Evolutionary conservation across 2,888 invertebrate species (phyloP), one percentile per base, ranked within the genome.

Genomic region (Cheilosia impressa): DNA sequence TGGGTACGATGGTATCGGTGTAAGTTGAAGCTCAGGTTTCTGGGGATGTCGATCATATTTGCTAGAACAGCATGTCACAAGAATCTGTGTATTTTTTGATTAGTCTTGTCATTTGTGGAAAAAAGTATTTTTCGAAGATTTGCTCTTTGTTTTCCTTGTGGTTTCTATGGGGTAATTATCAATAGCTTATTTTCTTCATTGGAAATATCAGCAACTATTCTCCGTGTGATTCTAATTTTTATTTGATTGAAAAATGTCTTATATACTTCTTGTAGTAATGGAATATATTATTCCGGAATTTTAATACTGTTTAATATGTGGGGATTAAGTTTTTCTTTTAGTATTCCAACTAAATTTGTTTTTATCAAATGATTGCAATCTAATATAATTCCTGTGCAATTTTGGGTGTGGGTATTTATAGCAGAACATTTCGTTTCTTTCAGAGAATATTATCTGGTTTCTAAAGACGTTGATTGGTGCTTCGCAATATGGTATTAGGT

Each of bases 271-370:
- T 82, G 76, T 9, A 79, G 66, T 22, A 82, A 24, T 2, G 63
- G 72, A 38, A 72, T 77, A 24, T 78, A 75, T 22, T 81, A 63
- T 2, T 75, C 79, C 5, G 19, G 24, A 24, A 24, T 24, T 24
- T 24, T 24, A 24, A 24, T 24, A 24, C 24, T 3, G 24, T 71
- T 84, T 7, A 79, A 0, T 34, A 71, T 45, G 15, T 55, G 65
- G 7, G 76, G 60, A 17, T 76, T 66, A 24, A 83, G 50, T 62
- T 82, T 82, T 60, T 72, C 66, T 50, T 66, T 77, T 34, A 82
- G 63, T 19, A 45, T 38, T 68, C 31, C 4, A n/a, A 19, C 52
- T 43, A 76, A 31, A 19, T 47, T 47, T 58, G n/a, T 60, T 41
- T 41, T 60, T 68, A 31, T 76, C 43, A 52, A 58, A 58, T 22